These are phyloP conservation scores for Arctocebus calabarensis DNA, from an alignment of 2,797 vertebrate genomes.

Conservation along the genomic window DNA sequence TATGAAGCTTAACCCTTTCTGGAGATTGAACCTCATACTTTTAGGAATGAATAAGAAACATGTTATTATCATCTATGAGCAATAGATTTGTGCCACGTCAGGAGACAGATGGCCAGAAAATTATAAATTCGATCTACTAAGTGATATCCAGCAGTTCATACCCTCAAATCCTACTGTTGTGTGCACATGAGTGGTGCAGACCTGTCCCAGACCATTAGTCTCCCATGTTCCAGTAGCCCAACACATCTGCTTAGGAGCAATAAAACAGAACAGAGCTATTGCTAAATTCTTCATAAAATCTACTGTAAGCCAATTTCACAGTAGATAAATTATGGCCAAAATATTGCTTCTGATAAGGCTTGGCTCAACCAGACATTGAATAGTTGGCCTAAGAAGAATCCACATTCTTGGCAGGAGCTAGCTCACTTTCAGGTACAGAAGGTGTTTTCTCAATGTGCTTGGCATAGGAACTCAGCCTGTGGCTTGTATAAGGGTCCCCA, in stretches of 20 bases:
- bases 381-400: not conserved
- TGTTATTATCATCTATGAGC: not conserved
- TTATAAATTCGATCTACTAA: not conserved
- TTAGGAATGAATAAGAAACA: conserved; percentile 20
- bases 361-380: not conserved
- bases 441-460: not conserved
- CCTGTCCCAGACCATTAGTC: not conserved
- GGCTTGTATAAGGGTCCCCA: not conserved
- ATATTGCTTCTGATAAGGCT: not conserved
- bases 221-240: not conserved
- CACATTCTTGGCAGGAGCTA: not conserved
- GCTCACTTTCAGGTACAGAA: not conserved
- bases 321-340: not conserved
- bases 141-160: not conserved
- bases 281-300: conserved; percentile 21
- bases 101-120: not conserved
- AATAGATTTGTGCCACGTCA: not conserved
- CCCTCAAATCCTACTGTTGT: not conserved
- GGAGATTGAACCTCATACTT: not conserved
- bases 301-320: not conserved
- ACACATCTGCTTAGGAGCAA: not conserved
- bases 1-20: conserved; percentile 34
- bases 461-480: not conserved
- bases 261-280: not conserved
- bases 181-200: not conserved